phyloP scores from a whole-genome alignment of 2,797 vertebrate genomes.

The Telmatherina bonti region DNA sequence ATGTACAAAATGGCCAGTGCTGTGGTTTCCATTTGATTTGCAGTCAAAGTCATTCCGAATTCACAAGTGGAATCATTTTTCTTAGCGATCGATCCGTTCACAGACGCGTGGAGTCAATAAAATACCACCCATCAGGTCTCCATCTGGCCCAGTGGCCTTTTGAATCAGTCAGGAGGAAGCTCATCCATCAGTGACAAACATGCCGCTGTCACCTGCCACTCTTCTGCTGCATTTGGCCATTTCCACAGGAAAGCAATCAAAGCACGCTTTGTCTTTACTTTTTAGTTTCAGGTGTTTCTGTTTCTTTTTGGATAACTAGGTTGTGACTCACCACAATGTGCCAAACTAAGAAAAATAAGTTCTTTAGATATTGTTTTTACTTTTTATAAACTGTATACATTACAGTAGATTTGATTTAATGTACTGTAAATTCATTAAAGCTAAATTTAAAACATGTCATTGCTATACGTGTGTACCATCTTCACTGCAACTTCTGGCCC shows the following conservation, averaged over 20 bases:
- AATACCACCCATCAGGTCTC: conserved; percentile 56
- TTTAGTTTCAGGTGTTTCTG: too few relatives aligned
- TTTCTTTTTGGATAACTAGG: too few relatives aligned
- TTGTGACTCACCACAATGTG: too few relatives aligned
- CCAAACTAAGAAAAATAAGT: too few relatives aligned
- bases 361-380: too few relatives aligned
- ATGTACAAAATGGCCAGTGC: conserved; percentile 21
- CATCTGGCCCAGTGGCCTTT: conserved; percentile 58
- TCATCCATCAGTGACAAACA: conserved; percentile 54
- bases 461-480: too few relatives aligned
- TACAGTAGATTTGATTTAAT: too few relatives aligned
- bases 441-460: too few relatives aligned
- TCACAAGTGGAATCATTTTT: conserved; percentile 43
- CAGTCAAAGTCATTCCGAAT: conserved; percentile 26
- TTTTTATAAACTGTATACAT: too few relatives aligned
- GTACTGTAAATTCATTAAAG: too few relatives aligned
- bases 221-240: conserved; percentile 9
- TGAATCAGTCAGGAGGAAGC: conserved; percentile 25
- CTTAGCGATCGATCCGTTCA: conserved; percentile 44
- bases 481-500: too few relatives aligned
- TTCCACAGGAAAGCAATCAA: conserved; percentile 9
- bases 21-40: conserved; percentile 36
- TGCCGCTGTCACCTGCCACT: conserved; percentile 50
- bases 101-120: conserved; percentile 51
- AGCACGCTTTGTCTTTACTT: too few relatives aligned